phyloP scores from a whole-genome alignment of 2,888 invertebrate genomes.

The Anagyrus pseudococci region DNA sequence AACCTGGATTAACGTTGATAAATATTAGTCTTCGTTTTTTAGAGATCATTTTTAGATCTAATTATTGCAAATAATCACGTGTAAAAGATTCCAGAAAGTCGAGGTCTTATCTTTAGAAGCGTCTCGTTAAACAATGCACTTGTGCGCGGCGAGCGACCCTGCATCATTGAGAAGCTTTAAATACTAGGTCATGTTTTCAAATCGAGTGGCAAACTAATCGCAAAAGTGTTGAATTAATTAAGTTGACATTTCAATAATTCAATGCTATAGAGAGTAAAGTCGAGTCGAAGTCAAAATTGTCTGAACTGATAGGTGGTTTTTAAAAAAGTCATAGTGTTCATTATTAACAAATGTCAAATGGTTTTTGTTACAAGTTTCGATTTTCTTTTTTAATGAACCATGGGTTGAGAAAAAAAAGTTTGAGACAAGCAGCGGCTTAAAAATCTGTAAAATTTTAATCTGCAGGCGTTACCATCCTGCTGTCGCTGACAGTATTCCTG shows the following conservation, averaged over 20 bases:
- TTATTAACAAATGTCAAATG: too few relatives aligned
- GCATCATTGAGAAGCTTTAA: neutral
- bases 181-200: slow-evolving; percentile 4
- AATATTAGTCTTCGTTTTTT: too few relatives aligned
- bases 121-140: neutral
- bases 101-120: neutral
- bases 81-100: neutral
- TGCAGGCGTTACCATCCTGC: slow-evolving; percentile 94
- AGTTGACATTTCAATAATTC: too few relatives aligned
- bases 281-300: too few relatives aligned
- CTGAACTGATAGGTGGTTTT: too few relatives aligned
- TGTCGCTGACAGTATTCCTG: slow-evolving; percentile 97
- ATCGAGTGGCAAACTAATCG: neutral
- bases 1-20: too few relatives aligned
- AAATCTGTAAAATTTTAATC: slow-evolving; percentile 50
- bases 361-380: too few relatives aligned
- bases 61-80: neutral
- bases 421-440: neutral
- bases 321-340: too few relatives aligned
- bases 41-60: neutral
- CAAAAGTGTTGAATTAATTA: neutral
- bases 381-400: too few relatives aligned
- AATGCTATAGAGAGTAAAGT: too few relatives aligned
- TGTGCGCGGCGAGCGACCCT: neutral
- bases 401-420: too few relatives aligned